A percentile compares a stretch with the other conserved stretches of the same genome.
Conservation (phyloP, 2,113 vertebrate species). For the Neogale vison region DNA sequence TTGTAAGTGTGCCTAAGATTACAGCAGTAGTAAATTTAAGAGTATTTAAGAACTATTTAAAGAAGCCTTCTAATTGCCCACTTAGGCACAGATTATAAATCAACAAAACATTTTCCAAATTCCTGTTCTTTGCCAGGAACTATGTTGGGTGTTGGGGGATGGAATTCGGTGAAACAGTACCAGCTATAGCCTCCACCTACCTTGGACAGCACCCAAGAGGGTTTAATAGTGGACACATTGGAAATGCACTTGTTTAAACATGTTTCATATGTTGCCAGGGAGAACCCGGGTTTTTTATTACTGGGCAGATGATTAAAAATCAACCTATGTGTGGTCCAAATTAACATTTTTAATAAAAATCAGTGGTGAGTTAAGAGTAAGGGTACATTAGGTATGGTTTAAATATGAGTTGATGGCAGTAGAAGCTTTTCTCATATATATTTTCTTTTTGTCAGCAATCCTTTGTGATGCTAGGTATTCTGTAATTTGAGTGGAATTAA, state of each 20-base stretch:
- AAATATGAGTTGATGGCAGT: neutral
- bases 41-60: conserved; percentile 52
- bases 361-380: conserved; percentile 2
- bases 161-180: neutral
- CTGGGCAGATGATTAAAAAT: conserved; percentile 23
- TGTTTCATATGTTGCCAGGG: conserved; percentile 12
- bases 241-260: conserved; percentile 39
- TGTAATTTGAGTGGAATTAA: conserved; percentile 49
- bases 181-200: neutral
- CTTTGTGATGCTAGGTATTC: neutral
- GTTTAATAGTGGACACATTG: neutral
- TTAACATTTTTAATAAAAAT: conserved; percentile 56
- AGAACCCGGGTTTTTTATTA: conserved; percentile 27
- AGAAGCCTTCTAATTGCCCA: conserved; percentile 50
- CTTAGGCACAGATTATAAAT: conserved; percentile 48
- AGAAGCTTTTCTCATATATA: neutral
- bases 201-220: conserved; percentile 14
- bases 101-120: conserved; percentile 49
- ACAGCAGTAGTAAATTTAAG: neutral
- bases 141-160: neutral
- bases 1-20: conserved; percentile 23
- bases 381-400: neutral
- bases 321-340: neutral
- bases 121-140: neutral
- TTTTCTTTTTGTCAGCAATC: conserved; percentile 18